Evolutionary conservation across 2,797 vertebrate genomes (phyloP), one percentile per base, ranked within the genome.

Genomic region (Pogonophryne albipinna): DNA sequence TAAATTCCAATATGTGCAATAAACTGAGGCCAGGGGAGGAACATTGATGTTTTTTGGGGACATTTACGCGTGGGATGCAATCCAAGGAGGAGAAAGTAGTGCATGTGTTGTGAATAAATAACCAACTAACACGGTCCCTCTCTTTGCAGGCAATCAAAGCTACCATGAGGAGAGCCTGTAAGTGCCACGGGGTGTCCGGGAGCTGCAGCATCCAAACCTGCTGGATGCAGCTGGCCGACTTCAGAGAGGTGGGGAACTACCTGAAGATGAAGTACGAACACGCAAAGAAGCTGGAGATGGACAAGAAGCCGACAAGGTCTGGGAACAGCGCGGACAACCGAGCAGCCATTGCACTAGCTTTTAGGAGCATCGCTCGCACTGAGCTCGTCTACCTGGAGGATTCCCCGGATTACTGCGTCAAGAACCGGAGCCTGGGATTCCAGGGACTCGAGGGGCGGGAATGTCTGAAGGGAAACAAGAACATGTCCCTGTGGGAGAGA

Each of bases 161-260:
- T 31, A 98, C 97, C 0, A 97, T 98, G 96, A 97, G 95, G 86
- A 95, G 93, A 90, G 94, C 95, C 20, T 99, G 98, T 68, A 99
- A 99, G 88, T 99, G 98, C 62, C 98, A 99, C 0, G 98, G 98
- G 0, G 97, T 99, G 73, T 99, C 98, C 0, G 98, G 98, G 68
- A 99, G 98, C 92, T 99, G 98, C 92, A 99, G 95, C 86, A 92
- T 99, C 79, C 98, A 99, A 84, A 99, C 97, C 0, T 99, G 98
- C 80, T 99, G 98, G 98, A 95, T 98, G 90, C 98, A 99, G 87
- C 94, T 99, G 3, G 95, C 97, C 0, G 97, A 97, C 34, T 98
- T 99, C 82, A 93, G 97, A 0, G 97, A 98, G 50, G 92, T 98
- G 3, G 98, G 98, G 0, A 96, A 94, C 89, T 97, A 97, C 85